Evolutionary conservation across 2,888 invertebrate species (phyloP).

Genomic region (Phengaris arion): DNA sequence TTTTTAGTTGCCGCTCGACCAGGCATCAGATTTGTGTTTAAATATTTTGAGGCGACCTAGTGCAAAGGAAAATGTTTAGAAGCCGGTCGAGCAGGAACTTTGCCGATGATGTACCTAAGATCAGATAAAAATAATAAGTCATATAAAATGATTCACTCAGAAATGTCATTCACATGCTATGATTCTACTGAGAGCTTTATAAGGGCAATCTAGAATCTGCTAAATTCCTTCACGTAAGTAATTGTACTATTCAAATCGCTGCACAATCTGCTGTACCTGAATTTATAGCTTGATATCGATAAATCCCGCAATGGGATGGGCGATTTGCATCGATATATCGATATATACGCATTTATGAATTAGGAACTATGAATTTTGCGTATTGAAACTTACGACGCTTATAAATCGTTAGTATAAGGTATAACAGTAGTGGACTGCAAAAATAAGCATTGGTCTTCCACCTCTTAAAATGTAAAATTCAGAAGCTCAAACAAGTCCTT

Average conservation of each 20-base stretch:
- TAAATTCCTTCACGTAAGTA: conserved; percentile 37
- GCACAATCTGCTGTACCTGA: conserved; percentile 34
- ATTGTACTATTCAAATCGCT: conserved; percentile 36
- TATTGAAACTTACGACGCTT: neutral
- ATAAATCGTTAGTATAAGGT: no score
- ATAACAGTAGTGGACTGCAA: no score
- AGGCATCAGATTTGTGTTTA: no score
- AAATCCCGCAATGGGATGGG: conserved; percentile 38
- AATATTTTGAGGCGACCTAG: no score
- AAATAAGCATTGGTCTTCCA: no score
- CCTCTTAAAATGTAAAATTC: no score
- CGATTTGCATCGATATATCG: neutral
- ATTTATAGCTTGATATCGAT: conserved; percentile 45
- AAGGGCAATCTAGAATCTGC: conserved; percentile 31
- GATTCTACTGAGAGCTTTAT: conserved; percentile 5
- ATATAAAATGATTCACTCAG: conserved; percentile 17
- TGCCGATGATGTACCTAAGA: no score
- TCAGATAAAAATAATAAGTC: no score
- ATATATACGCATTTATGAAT: neutral
- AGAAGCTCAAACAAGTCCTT: no score
- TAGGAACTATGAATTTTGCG: neutral
- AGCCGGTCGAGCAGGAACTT: no score
- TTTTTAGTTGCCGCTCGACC: no score
- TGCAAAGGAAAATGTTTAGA: no score
- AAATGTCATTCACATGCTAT: conserved; percentile 20